A percentile compares a stretch with the other conserved stretches of the same genome.
Conservation (phyloP, 2,888 invertebrate genomes). For the Eubasilissa splendida region DNA sequence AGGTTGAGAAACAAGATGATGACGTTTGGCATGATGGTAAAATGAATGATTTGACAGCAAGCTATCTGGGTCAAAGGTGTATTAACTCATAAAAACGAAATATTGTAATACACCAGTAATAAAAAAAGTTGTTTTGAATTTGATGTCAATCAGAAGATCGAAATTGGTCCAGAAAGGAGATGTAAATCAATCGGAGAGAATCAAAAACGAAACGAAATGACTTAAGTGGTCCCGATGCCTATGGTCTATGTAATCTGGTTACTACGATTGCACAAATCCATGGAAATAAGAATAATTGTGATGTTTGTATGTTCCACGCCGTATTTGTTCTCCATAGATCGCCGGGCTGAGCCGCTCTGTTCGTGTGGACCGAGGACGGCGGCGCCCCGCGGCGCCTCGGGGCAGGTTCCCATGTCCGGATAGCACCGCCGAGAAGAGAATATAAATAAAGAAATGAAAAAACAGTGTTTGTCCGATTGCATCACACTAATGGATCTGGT, state of each 20-base stretch:
- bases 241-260: constrained; percentile 19
- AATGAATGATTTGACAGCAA: not conserved
- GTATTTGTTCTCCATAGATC: constrained; percentile 4
- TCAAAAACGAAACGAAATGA: constrained; percentile 19
- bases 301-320: not conserved
- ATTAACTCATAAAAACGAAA: not conserved
- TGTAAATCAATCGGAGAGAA: constrained; percentile 11
- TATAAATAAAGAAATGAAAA: constrained; percentile 21
- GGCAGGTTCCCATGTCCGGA: constrained; percentile 29
- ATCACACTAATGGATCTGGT: constrained; percentile 17
- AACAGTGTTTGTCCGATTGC: constrained; percentile 19
- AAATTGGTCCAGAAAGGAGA: constrained; percentile 12
- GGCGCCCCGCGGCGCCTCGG: not conserved
- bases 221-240: constrained; percentile 26
- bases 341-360: not conserved
- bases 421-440: constrained; percentile 5
- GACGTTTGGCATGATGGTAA: too few species aligned
- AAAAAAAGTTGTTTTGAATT: constrained; percentile 6
- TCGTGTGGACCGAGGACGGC: constrained; percentile 7
- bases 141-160: constrained; percentile 24
- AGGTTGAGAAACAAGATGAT: too few species aligned
- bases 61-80: constrained; percentile 1
- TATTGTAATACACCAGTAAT: not conserved
- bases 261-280: constrained; percentile 1
- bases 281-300: constrained; percentile 4